Conservation (phyloP, 2,113 vertebrate species). For the Bos indicus region DNA sequence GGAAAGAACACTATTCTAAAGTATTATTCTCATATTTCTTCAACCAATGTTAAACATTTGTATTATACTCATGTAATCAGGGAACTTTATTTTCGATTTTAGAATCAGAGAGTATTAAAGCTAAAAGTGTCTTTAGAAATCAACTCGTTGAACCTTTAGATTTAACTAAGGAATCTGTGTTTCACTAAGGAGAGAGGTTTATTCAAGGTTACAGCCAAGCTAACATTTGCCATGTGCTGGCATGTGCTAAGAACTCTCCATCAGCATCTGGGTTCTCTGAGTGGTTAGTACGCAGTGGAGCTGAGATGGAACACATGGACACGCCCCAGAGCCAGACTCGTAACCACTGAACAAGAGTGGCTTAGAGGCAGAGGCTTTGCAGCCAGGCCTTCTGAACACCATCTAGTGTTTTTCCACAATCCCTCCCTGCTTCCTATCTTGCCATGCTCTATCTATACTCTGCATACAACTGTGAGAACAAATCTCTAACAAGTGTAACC, state of each 20-base stretch:
- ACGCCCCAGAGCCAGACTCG: background rate
- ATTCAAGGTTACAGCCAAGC: background rate
- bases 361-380: background rate
- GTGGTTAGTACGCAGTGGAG: accelerated
- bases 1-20: background rate
- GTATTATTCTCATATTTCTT: background rate
- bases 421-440: background rate
- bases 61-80: background rate
- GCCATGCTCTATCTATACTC: background rate
- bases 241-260: background rate
- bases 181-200: background rate
- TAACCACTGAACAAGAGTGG: accelerated
- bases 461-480: background rate
- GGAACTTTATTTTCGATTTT: background rate
- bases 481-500: background rate
- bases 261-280: accelerated
- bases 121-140: background rate
- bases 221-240: accelerated
- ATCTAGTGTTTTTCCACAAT: background rate
- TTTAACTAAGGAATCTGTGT: background rate
- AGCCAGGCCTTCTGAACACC: background rate
- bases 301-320: background rate
- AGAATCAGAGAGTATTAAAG: background rate
- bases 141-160: background rate
- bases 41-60: background rate